Evolutionary conservation across 2,113 vertebrate species (phyloP).

Genomic region (Pelodiscus sinensis): DNA sequence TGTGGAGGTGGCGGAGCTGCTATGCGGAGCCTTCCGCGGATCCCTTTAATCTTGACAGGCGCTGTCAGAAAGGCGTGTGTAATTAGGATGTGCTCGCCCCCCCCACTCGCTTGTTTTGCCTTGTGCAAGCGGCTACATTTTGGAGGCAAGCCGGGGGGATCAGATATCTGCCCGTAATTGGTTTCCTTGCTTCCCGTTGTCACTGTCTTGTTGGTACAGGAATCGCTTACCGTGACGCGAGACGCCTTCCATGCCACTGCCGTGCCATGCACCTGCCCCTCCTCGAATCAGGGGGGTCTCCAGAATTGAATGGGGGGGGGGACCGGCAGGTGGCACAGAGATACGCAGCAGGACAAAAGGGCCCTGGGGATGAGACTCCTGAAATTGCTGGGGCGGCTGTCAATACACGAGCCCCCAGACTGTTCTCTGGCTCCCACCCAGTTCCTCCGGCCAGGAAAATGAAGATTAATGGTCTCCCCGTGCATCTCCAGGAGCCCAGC

Average conservation of each 20-base stretch:
- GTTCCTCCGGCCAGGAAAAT: neutral
- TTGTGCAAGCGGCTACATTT: neutral
- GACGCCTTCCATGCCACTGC: neutral
- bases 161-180: constrained; percentile 4
- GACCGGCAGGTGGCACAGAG: neutral
- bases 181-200: constrained; percentile 46
- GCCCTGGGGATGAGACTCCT: neutral
- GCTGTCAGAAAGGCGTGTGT: constrained; percentile 41
- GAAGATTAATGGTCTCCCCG: neutral
- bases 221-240: neutral
- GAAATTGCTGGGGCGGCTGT: neutral
- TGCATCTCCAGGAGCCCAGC: too few species aligned
- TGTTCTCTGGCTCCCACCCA: neutral
- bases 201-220: constrained; percentile 19
- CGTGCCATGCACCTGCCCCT: fast-evolving
- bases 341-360: neutral
- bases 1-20: neutral
- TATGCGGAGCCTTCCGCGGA: neutral
- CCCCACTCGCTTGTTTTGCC: neutral
- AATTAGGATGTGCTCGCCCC: constrained; percentile 21
- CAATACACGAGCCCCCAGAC: neutral
- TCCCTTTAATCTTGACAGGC: constrained; percentile 51
- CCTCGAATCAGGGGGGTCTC: neutral
- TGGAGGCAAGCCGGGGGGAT: neutral
- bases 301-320: fast-evolving